phyloP scores from a whole-genome alignment of 2,797 vertebrate genomes.

The Mareca strepera region DNA sequence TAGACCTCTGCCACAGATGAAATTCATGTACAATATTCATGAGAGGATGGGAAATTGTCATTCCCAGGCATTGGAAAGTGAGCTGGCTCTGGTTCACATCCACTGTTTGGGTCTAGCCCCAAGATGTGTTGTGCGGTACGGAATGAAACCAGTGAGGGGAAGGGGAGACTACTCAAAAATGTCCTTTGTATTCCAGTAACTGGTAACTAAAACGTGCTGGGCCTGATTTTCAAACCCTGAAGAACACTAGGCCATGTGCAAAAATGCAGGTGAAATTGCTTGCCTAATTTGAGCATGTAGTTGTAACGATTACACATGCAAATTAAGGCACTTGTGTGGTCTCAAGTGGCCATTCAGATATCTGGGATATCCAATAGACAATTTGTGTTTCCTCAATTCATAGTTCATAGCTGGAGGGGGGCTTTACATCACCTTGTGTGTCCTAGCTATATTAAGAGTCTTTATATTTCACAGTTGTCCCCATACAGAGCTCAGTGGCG shows the following conservation, averaged over 20 bases:
- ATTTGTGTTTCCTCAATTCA: conserved; percentile 23
- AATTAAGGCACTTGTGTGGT: conserved; percentile 24
- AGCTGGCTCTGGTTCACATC: neutral
- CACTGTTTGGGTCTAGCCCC: neutral
- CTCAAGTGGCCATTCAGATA: conserved; percentile 43
- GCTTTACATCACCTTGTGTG: neutral
- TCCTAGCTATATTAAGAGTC: neutral
- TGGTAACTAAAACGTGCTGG: neutral
- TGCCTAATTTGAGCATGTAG: conserved; percentile 6
- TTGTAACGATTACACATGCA: neutral
- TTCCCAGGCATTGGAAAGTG: neutral
- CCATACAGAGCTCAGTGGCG: neutral
- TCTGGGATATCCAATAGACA: neutral
- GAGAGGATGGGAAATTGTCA: neutral
- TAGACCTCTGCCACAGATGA: neutral
- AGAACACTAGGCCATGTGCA: conserved; percentile 52
- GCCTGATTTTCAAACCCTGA: conserved; percentile 30
- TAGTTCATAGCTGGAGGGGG: neutral
- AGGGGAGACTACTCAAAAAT: neutral
- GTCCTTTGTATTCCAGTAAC: conserved; percentile 38
- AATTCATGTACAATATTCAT: neutral
- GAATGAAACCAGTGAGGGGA: conserved; percentile 10
- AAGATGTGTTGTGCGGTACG: neutral
- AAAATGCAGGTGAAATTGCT: conserved; percentile 55
- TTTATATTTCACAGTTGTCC: conserved; percentile 37